Evolutionary conservation across 2,113 vertebrate genomes (phyloP).

Genomic region (Megaptera novaeangliae): DNA sequence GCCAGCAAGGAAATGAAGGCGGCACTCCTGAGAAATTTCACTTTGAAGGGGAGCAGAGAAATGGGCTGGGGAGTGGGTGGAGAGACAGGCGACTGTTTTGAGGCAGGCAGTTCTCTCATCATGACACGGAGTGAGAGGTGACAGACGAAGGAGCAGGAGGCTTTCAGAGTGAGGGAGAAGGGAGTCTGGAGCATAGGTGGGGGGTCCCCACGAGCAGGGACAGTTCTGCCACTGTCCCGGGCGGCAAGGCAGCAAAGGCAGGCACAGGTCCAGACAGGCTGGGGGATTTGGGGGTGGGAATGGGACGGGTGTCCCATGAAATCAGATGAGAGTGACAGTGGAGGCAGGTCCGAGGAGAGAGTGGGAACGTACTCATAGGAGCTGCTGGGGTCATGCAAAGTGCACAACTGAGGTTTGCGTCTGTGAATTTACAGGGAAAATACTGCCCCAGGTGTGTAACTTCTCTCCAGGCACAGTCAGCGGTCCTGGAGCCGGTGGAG

Average conservation of each 20-base stretch:
- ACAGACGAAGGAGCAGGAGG: background rate
- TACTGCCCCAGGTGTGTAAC: accelerated
- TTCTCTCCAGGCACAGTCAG: background rate
- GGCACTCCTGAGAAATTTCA: background rate
- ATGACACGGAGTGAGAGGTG: background rate
- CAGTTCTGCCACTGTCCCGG: background rate
- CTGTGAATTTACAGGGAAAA: background rate
- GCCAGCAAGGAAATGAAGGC: background rate
- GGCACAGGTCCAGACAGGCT: background rate
- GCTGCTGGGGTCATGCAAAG: accelerated
- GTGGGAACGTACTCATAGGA: accelerated
- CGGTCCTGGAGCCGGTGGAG: background rate
- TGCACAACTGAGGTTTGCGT: background rate
- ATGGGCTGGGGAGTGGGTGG: background rate
- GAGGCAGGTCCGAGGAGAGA: background rate
- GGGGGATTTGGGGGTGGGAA: background rate
- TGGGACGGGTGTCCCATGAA: background rate
- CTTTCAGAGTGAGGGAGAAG: background rate
- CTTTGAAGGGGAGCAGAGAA: background rate
- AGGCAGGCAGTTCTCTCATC: background rate
- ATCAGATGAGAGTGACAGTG: accelerated
- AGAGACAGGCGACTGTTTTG: background rate
- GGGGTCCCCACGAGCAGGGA: background rate
- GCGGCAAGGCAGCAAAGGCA: background rate
- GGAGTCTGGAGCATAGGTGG: background rate